A percentile compares a stretch with the other conserved stretches of the same genome.
Conservation (phyloP, 2,888 invertebrate genomes). For the Mesochorus sp. region DNA sequence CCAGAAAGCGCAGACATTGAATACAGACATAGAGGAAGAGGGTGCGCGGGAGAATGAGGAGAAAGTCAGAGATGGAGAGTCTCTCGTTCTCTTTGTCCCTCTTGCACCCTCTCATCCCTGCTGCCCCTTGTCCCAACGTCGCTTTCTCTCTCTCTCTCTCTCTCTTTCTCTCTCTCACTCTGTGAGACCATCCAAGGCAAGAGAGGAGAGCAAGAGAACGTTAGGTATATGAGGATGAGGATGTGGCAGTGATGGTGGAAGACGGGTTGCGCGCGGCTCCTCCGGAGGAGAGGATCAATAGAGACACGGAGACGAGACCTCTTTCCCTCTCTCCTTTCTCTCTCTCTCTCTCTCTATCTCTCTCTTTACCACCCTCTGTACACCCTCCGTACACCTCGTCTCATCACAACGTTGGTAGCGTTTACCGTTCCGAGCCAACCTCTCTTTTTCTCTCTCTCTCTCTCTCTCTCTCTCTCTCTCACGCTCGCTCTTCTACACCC, state of each 20-base stretch:
- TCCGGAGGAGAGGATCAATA: conserved; percentile 81
- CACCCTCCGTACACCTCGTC: conserved; percentile 43
- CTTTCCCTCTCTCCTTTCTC: conserved; percentile 73
- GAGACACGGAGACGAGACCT: conserved; percentile 82
- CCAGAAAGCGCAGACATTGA: conserved; percentile 46
- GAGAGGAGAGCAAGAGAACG: conserved; percentile 61
- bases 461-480: conserved; percentile 58
- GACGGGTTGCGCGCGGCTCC: conserved; percentile 81
- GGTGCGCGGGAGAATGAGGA: conserved; percentile 54
- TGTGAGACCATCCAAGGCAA: conserved; percentile 44
- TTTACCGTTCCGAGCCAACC: conserved; percentile 31
- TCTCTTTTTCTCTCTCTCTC: conserved; percentile 53
- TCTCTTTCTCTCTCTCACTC: conserved; percentile 50
- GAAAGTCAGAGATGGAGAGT: conserved; percentile 54
- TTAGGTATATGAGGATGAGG: conserved; percentile 75
- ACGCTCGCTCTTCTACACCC: conserved; percentile 60
- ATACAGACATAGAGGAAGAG: conserved; percentile 52
- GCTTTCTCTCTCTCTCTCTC: conserved; percentile 57
- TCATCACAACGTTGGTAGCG: conserved; percentile 41
- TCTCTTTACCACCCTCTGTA: conserved; percentile 57
- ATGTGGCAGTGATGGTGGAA: conserved; percentile 69
- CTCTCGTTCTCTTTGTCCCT: conserved; percentile 57
- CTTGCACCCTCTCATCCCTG: conserved; percentile 43
- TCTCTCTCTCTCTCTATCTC: conserved; percentile 58
- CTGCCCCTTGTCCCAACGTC: conserved; percentile 36